These are phyloP conservation scores for Carcharodon carcharias DNA, from an alignment of 2,797 vertebrate species.

Conservation along the genomic window DNA sequence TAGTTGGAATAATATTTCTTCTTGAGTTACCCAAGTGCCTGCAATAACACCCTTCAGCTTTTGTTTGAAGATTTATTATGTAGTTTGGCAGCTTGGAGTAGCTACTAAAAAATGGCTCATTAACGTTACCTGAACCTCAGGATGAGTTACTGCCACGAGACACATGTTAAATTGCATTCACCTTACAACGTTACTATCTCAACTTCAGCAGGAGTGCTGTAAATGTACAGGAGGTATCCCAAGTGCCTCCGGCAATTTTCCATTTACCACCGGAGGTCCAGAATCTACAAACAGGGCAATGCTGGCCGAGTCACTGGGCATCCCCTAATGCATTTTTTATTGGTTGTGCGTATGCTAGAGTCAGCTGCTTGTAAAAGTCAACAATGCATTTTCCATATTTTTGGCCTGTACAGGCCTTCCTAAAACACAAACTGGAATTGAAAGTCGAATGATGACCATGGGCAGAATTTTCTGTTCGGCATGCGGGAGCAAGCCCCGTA, in stretches of 20 bases:
- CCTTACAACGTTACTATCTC: background rate
- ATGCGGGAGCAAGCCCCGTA: no score
- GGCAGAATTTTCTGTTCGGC: no score
- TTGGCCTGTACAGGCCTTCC: background rate
- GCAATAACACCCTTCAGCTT: background rate
- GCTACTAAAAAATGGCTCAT: background rate
- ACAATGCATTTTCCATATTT: background rate
- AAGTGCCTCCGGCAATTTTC: background rate
- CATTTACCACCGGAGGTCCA: background rate
- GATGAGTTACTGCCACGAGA: background rate
- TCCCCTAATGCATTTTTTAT: background rate
- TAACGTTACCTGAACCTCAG: background rate
- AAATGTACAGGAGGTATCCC: no score
- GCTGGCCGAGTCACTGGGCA: background rate
- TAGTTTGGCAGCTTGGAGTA: background rate
- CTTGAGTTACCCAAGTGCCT: background rate
- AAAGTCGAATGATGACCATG: no score
- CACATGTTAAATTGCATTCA: background rate
- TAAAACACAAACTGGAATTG: background rate
- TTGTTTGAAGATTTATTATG: conserved; percentile 25
- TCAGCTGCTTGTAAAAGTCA: background rate
- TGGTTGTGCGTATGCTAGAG: background rate
- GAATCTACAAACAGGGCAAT: background rate
- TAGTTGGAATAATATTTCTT: background rate
- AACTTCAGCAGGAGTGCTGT: background rate